Conservation (phyloP, 2,888 invertebrate genomes). For the Sympetrum striolatum region DNA sequence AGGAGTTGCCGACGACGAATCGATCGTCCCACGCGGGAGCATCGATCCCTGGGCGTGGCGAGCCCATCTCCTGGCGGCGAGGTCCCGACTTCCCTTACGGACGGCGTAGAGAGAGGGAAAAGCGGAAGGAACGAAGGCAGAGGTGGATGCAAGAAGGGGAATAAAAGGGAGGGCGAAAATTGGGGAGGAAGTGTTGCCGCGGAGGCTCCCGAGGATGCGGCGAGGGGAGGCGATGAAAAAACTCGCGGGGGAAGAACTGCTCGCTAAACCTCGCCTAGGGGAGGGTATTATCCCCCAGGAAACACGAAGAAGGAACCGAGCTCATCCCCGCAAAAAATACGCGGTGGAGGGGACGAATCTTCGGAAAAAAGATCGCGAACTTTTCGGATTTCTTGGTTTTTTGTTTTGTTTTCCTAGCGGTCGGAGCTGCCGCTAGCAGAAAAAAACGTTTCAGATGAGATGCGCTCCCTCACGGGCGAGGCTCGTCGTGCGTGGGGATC, state of each 20-base stretch:
- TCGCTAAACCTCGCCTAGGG: too few relatives aligned
- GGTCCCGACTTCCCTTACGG: background rate
- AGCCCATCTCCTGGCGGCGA: slow-evolving; percentile 33
- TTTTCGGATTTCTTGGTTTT: background rate
- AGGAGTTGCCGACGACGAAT: background rate
- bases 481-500: background rate
- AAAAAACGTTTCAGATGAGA: too few relatives aligned
- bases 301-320: too few relatives aligned
- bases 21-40: slow-evolving; percentile 29
- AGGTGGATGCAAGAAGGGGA: background rate
- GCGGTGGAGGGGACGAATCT: background rate
- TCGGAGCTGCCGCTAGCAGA: too few relatives aligned
- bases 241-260: too few relatives aligned
- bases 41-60: slow-evolving; percentile 44
- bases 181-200: background rate
- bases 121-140: background rate
- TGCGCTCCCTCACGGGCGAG: background rate
- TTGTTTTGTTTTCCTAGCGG: background rate
- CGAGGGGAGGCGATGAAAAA: too few relatives aligned
- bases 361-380: background rate
- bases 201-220: background rate
- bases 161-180: background rate
- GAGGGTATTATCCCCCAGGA: too few relatives aligned
- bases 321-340: too few relatives aligned
- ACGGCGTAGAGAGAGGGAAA: background rate